Percentiles rank a stretch among this genome's conserved stretches.
Evolutionary conservation across 2,113 vertebrate species (phyloP).

Genomic region (Epinephelus fuscoguttatus): DNA sequence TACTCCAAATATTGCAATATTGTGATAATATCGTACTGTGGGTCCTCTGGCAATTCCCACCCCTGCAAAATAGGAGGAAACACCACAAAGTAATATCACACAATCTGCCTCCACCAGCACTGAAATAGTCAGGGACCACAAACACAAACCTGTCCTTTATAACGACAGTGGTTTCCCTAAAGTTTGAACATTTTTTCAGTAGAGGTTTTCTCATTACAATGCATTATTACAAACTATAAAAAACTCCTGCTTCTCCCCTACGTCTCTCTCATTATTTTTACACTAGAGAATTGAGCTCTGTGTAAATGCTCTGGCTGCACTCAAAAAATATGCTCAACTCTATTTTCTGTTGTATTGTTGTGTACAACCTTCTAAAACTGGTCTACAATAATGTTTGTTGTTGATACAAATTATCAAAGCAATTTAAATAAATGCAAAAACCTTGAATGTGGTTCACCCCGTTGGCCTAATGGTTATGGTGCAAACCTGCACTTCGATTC

Average conservation of each 20-base stretch:
- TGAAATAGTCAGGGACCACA: no score
- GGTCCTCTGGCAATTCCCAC: no score
- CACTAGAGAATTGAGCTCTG: not conserved
- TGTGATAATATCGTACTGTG: no score
- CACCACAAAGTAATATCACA: not conserved
- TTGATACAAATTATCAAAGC: not conserved
- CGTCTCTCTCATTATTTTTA: not conserved
- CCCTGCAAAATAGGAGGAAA: not conserved
- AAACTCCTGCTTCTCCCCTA: not conserved
- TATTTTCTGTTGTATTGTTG: not conserved
- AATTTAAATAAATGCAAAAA: not conserved
- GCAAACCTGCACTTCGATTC: not conserved
- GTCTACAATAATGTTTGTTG: not conserved
- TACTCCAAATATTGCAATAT: no score
- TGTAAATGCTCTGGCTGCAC: not conserved
- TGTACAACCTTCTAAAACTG: not conserved
- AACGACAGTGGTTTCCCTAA: not conserved
- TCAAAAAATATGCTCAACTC: not conserved
- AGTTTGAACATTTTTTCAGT: not conserved
- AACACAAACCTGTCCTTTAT: not conserved
- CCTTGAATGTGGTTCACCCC: not conserved
- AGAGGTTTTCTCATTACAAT: not conserved
- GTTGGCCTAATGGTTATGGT: not conserved
- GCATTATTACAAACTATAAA: not conserved
- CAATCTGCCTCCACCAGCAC: not conserved